Conservation (phyloP, 2,888 invertebrate genomes). For the Aphrophora alni region DNA sequence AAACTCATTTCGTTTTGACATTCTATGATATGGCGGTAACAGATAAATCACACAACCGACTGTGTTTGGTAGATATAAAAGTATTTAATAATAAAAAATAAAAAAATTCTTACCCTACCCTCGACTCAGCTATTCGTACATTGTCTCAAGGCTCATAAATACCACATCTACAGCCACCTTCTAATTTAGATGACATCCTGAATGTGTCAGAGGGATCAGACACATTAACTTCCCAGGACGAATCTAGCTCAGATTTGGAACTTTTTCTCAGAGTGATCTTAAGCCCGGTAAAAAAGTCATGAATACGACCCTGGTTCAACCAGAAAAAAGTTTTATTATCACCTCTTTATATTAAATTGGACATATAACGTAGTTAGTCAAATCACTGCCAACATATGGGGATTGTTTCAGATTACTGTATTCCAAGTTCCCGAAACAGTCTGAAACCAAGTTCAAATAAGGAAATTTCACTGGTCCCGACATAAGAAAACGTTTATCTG, state of each 20-base stretch:
- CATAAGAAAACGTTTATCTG: conserved; percentile 37
- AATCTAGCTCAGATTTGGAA: not conserved
- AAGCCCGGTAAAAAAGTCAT: conserved; percentile 16
- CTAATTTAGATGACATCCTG: conserved; percentile 8
- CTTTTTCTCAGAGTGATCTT: not conserved
- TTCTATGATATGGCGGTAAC: conserved; percentile 12
- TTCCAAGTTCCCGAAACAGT: conserved; percentile 34
- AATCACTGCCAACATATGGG: not conserved
- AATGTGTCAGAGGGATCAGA: not conserved
- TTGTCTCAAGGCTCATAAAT: conserved; percentile 2
- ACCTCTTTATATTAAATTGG: too few species aligned
- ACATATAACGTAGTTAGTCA: too few species aligned
- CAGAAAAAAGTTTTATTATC: not conserved
- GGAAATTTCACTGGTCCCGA: conserved; percentile 31
- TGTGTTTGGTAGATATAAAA: not conserved
- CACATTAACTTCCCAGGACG: not conserved
- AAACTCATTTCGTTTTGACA: too few species aligned
- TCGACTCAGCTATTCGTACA: conserved; percentile 17
- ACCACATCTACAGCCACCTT: not conserved
- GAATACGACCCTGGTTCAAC: not conserved
- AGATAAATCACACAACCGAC: not conserved
- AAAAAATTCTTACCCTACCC: conserved; percentile 2
- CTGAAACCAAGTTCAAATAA: conserved; percentile 39
- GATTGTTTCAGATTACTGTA: too few species aligned
- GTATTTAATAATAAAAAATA: conserved; percentile 6